Evolutionary conservation across 2,888 invertebrate species (phyloP), one percentile per base, ranked within the genome.

Genomic region (Rambutsinella grinnellia): DNA sequence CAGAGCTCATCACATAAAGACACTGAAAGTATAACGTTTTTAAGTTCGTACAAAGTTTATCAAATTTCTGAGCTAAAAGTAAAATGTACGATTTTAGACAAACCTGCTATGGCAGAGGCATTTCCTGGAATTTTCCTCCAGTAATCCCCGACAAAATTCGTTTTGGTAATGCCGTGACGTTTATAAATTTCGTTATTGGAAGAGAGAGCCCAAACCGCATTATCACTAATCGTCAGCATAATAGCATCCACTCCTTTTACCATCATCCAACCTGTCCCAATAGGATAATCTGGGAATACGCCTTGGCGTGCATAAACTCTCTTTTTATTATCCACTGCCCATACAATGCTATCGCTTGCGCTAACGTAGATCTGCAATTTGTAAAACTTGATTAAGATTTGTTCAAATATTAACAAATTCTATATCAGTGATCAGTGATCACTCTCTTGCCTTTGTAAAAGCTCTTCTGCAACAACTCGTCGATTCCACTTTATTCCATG

Each of bases 181-280:
- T 87, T 85, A 80, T 85, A 88, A 17, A 89, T 85, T 21, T 84
- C 82, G 1, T 88, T 88, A 28, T 85, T 84, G 1, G 84, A 82
- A 5, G 86, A 85, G 13, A 89, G 83, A 1, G 87, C 88, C 88
- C 88, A 89, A 2, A 88, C 87, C 13, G 87, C 87, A 65, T 85
- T 85, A 6, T 85, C 85, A 78, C 87, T 87, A 6, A 74, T 53
- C n/a, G 65, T 36, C 21, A 61, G 62, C 51, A 47, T 24, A 49
- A 85, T 84, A 19, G 88, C 88, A 47, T 85, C 85, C 15, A 87
- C 86, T 13, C 88, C 89, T 79, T 87, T 86, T 0, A 89, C 87
- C 77, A 86, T 85, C n/a, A 88, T 85, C 89, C 89, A 89, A 36
- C 86, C 86, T 28, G 86, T 85, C n/a, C 89, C 89, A 62, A 89